Evolutionary conservation across 2,888 invertebrate species (phyloP).

Genomic region (Watsonalla cultraria): DNA sequence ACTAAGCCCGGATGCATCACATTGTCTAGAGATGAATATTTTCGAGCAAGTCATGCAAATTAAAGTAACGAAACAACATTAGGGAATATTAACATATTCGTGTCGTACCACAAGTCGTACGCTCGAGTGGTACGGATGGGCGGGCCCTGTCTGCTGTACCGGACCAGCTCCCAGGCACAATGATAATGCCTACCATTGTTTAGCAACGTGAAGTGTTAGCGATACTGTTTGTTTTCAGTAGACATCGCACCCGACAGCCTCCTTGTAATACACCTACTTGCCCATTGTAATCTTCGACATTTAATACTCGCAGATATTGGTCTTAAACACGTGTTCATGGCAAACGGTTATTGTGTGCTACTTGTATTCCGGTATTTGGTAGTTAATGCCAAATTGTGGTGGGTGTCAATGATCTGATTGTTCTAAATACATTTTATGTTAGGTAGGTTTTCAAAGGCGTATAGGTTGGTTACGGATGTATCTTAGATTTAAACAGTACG

Average conservation of each 20-base stretch:
- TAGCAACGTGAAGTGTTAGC: constrained; percentile 43
- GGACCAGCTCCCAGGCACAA: constrained; percentile 34
- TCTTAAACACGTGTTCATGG: not conserved
- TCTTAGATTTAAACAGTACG: no score
- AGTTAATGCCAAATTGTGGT: no score
- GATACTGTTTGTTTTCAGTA: constrained; percentile 60
- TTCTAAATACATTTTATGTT: no score
- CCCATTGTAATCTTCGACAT: constrained; percentile 1
- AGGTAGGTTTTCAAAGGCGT: no score
- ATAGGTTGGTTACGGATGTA: no score
- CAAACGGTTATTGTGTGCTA: not conserved
- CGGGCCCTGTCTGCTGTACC: constrained; percentile 42
- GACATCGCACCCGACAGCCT: constrained; percentile 31
- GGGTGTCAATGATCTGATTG: no score
- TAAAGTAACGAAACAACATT: constrained; percentile 24
- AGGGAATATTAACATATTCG: constrained; percentile 40
- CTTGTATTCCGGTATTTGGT: not conserved
- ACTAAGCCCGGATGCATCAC: no score
- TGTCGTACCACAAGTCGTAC: constrained; percentile 14
- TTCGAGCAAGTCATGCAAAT: not conserved
- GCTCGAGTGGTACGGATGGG: constrained; percentile 33
- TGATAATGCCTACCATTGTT: constrained; percentile 57
- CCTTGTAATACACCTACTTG: constrained; percentile 16
- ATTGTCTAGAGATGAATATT: not conserved
- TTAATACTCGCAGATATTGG: not conserved